Evolutionary conservation across 2,113 vertebrate genomes (phyloP).

Genomic region (Etheostoma spectabile): DNA sequence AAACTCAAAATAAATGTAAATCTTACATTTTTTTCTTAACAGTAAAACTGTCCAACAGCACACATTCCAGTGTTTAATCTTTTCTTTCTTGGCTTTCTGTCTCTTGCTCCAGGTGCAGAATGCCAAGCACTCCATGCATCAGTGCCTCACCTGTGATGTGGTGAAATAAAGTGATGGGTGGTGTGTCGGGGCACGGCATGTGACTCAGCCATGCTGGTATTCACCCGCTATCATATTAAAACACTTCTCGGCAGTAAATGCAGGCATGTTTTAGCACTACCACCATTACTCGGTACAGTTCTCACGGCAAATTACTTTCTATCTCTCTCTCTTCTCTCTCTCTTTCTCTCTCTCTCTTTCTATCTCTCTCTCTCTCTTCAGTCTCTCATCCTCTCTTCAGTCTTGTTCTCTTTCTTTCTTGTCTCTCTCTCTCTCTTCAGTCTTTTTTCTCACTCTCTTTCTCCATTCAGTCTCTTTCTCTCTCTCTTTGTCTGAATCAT

Average conservation of each 20-base stretch:
- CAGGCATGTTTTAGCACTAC: not conserved
- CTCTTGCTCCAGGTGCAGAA: constrained; percentile 55
- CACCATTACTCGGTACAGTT: not conserved
- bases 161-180: constrained; percentile 33
- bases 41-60: not conserved
- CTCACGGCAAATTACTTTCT: not conserved
- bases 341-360: not conserved
- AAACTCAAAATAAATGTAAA: not conserved
- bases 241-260: constrained; percentile 20
- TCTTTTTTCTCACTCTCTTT: not conserved
- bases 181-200: constrained; percentile 26
- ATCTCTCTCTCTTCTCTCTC: not conserved
- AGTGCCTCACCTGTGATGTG: constrained; percentile 59
- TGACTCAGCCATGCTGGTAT: constrained; percentile 65
- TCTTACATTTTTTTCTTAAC: not conserved
- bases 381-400: not conserved
- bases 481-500: constrained; percentile 15
- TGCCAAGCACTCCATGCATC: constrained; percentile 39
- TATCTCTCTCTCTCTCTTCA: not conserved
- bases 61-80: constrained; percentile 16
- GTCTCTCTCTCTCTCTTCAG: not conserved
- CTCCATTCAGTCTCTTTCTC: not conserved
- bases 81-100: constrained; percentile 8
- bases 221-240: not conserved
- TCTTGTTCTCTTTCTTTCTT: not conserved